These are phyloP conservation scores for Gisinianus flammeolus DNA, from an alignment of 2,888 invertebrate species.

Conservation along the genomic window DNA sequence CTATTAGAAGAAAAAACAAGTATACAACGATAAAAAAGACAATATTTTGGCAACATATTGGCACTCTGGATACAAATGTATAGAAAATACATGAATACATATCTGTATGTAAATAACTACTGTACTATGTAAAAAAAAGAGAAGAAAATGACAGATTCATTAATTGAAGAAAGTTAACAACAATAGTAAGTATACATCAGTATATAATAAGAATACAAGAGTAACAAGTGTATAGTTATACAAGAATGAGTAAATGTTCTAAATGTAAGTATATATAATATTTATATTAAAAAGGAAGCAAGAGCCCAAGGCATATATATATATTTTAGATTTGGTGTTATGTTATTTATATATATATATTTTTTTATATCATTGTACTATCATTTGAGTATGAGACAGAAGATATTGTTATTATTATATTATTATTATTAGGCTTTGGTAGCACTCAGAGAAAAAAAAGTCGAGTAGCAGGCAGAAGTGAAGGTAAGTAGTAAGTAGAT, in stretches of 20 bases:
- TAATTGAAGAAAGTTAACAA: background rate
- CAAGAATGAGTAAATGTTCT: no score
- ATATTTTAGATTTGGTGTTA: background rate
- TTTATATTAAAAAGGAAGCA: background rate
- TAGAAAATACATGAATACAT: background rate
- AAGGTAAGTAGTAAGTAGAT: background rate
- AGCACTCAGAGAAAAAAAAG: background rate
- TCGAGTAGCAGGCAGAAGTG: background rate
- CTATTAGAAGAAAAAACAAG: background rate
- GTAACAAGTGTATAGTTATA: background rate
- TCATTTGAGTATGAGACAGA: background rate
- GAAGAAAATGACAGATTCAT: background rate
- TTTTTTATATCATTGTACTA: background rate
- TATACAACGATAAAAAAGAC: background rate
- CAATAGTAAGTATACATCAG: background rate
- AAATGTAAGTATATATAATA: background rate
- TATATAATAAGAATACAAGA: background rate
- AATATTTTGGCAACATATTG: no score
- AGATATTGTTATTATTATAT: background rate
- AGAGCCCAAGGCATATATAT: background rate
- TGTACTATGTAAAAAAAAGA: background rate
- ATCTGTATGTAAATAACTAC: background rate
- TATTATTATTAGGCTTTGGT: background rate
- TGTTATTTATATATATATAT: background rate
- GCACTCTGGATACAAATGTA: no score